Conservation (phyloP, 2,888 invertebrate genomes). For the Hylaea fasciaria region DNA sequence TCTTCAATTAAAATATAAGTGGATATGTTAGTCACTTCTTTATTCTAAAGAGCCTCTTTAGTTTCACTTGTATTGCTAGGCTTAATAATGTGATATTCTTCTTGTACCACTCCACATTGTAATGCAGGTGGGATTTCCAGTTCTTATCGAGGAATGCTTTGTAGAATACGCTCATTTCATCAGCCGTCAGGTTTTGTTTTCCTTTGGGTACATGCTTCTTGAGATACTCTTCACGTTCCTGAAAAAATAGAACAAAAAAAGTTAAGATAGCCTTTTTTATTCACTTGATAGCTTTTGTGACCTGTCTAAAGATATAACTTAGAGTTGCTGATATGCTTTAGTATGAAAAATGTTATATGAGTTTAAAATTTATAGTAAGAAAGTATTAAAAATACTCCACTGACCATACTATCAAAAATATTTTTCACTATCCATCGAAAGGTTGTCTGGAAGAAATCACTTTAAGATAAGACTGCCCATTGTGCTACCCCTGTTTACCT, state of each 20-base stretch:
- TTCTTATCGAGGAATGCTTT: conserved; percentile 93
- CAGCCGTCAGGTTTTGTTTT: conserved; percentile 87
- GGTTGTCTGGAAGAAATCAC: too few species aligned
- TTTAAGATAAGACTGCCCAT: too few species aligned
- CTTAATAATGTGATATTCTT: conserved; percentile 88
- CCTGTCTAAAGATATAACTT: conserved; percentile 8
- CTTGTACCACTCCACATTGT: conserved; percentile 94
- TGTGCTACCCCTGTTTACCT: too few species aligned
- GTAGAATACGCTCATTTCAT: conserved; percentile 95
- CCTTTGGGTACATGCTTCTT: conserved; percentile 74
- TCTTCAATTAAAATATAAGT: background rate
- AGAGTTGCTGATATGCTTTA: background rate
- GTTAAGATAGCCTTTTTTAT: conserved; percentile 13
- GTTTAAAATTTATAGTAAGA: too few species aligned
- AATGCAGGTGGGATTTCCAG: conserved; percentile 89
- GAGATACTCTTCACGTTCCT: conserved; percentile 86
- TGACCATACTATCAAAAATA: too few species aligned
- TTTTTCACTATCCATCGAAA: too few species aligned
- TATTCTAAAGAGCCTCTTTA: conserved; percentile 69
- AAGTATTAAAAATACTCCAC: too few species aligned
- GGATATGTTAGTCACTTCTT: conserved; percentile 48
- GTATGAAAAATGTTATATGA: background rate
- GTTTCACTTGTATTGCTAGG: conserved; percentile 86
- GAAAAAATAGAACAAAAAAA: conserved; percentile 27
- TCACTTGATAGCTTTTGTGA: conserved; percentile 4